phyloP scores from a whole-genome alignment of 2,797 vertebrate species.

The Bufotes viridis region DNA sequence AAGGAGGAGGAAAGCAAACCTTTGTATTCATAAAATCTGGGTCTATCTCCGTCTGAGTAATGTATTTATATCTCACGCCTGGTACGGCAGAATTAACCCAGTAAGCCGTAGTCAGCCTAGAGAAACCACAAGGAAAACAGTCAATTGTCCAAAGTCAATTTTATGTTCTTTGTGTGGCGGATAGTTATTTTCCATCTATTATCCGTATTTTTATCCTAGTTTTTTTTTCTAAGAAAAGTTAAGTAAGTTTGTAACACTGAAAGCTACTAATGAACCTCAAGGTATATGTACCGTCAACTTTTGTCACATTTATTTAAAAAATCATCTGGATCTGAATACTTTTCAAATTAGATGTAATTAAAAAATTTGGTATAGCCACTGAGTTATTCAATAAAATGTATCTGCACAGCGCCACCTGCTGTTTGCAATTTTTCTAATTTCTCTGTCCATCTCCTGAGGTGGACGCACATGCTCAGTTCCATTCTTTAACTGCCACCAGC shows the following conservation, averaged over 20 bases:
- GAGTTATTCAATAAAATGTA: no score
- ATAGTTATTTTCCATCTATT: slow-evolving; percentile 45
- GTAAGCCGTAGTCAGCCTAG: slow-evolving; percentile 10
- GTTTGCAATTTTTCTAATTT: no score
- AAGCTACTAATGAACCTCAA: background rate
- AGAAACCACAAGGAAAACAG: slow-evolving; percentile 45
- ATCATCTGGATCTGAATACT: no score
- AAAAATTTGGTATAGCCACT: no score
- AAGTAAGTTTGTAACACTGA: background rate
- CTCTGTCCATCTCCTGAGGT: no score
- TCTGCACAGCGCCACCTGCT: no score
- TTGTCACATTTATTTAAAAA: background rate
- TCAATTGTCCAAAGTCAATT: slow-evolving; percentile 22
- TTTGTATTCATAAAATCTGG: slow-evolving; percentile 55
- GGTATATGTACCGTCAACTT: background rate
- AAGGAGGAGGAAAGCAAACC: slow-evolving; percentile 27
- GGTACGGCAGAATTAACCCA: slow-evolving; percentile 55
- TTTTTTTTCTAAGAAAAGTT: slow-evolving; percentile 28
- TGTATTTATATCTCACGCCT: slow-evolving; percentile 50
- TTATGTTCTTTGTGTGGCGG: slow-evolving; percentile 20
- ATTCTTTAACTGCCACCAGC: no score
- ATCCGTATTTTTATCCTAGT: slow-evolving; percentile 24
- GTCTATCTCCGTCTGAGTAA: slow-evolving; percentile 57
- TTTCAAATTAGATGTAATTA: no score
- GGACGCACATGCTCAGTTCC: no score